phyloP scores from a whole-genome alignment of 2,888 invertebrate species.

The Diarsia dahlii region DNA sequence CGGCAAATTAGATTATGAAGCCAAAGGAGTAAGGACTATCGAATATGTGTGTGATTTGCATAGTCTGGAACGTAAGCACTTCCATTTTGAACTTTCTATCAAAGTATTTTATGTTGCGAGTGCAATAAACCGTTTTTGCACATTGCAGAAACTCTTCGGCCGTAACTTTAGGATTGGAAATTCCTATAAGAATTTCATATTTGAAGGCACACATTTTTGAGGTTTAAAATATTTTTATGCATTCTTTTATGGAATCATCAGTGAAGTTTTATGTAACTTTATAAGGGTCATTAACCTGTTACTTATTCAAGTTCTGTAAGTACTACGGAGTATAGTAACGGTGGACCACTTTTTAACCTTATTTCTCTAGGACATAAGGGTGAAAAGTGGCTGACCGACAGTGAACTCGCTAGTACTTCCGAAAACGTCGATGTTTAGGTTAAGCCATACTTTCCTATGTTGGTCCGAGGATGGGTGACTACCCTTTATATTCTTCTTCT shows the following conservation, averaged over 20 bases:
- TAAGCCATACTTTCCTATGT: too few species aligned
- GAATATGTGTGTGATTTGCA: constrained; percentile 43
- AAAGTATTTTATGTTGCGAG: neutral
- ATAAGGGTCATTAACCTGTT: neutral
- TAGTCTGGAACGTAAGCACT: constrained; percentile 16
- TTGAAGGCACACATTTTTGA: neutral
- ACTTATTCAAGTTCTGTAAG: neutral
- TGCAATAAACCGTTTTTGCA: neutral
- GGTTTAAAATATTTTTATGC: constrained; percentile 11
- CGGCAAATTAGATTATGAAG: constrained; percentile 51
- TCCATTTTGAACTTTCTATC: constrained; percentile 18
- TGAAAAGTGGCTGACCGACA: too few species aligned
- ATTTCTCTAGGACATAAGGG: too few species aligned
- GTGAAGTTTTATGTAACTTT: neutral
- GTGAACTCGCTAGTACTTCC: too few species aligned
- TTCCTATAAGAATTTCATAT: constrained; percentile 5
- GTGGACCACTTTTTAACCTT: too few species aligned
- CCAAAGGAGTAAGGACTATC: constrained; percentile 42
- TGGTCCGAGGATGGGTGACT: too few species aligned
- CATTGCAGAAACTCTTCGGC: constrained; percentile 5
- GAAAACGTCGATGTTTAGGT: too few species aligned
- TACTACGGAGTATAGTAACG: too few species aligned
- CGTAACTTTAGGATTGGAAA: constrained; percentile 14
- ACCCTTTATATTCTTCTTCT: too few species aligned
- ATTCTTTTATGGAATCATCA: neutral